Conservation (phyloP, 2,113 vertebrate species). For the Notarius quadriscutis region DNA sequence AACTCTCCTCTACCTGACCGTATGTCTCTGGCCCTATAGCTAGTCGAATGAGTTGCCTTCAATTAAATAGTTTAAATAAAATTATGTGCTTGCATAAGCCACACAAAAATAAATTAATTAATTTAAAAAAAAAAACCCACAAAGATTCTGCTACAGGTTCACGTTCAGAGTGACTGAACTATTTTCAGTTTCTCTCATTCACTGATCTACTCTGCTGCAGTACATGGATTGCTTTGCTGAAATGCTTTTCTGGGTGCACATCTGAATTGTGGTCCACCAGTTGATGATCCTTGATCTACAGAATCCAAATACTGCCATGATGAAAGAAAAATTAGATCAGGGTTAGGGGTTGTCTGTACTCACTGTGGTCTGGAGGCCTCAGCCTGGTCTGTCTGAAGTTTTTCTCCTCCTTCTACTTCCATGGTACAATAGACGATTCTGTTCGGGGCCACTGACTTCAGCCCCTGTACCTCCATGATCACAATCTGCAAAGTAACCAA, state of each 20-base stretch:
- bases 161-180: neutral
- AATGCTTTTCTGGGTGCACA: neutral
- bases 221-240: neutral
- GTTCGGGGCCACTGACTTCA: constrained; percentile 91
- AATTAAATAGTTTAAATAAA: neutral
- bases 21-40: neutral
- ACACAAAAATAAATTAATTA: neutral
- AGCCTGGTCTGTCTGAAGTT: constrained; percentile 96
- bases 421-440: constrained; percentile 98
- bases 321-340: neutral
- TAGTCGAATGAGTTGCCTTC: neutral
- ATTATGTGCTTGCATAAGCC: neutral
- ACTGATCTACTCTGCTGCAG: neutral
- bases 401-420: constrained; percentile 97
- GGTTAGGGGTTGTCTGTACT: constrained; percentile 58
- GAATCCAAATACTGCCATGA: neutral
- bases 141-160: neutral
- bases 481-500: constrained; percentile 79
- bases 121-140: too few species aligned
- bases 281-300: neutral
- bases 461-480: constrained; percentile 92
- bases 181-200: neutral
- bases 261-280: neutral
- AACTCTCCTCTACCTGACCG: neutral
- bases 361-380: constrained; percentile 97